Conservation (phyloP, 2,888 invertebrate genomes). For the Blastobasis adustella region DNA sequence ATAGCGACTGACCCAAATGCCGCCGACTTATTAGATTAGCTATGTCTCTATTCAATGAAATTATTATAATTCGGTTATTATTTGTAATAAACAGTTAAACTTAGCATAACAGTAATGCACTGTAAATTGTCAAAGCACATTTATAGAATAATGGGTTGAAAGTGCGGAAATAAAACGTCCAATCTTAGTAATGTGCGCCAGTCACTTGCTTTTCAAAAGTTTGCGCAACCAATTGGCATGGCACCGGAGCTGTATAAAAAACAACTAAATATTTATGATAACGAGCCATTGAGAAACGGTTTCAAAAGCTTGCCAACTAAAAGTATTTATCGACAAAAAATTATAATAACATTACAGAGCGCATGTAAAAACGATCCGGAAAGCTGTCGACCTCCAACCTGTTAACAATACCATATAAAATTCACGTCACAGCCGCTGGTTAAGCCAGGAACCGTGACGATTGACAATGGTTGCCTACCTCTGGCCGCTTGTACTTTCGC, state of each 20-base stretch:
- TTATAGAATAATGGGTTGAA: no score
- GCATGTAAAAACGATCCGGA: slow-evolving; percentile 14
- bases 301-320: no score
- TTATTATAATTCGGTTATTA: background rate
- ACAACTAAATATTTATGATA: no score
- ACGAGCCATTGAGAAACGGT: no score
- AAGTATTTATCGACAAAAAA: no score
- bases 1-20: slow-evolving; percentile 18
- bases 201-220: no score
- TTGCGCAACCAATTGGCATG: no score
- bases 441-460: slow-evolving; percentile 32
- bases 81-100: background rate
- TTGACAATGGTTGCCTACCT: slow-evolving; percentile 37
- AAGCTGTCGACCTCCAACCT: slow-evolving; percentile 26
- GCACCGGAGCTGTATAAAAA: no score
- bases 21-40: slow-evolving; percentile 5
- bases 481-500: slow-evolving; percentile 36
- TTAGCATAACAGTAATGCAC: background rate
- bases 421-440: slow-evolving; percentile 43
- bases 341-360: no score
- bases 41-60: background rate
- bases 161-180: no score
- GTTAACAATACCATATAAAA: slow-evolving; percentile 48
- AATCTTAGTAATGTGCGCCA: no score
- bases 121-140: background rate